Percentiles rank a stretch among this genome's conserved stretches.
phyloP scores from a whole-genome alignment of 2,888 invertebrate species.

The Aspidiotus destructor region DNA sequence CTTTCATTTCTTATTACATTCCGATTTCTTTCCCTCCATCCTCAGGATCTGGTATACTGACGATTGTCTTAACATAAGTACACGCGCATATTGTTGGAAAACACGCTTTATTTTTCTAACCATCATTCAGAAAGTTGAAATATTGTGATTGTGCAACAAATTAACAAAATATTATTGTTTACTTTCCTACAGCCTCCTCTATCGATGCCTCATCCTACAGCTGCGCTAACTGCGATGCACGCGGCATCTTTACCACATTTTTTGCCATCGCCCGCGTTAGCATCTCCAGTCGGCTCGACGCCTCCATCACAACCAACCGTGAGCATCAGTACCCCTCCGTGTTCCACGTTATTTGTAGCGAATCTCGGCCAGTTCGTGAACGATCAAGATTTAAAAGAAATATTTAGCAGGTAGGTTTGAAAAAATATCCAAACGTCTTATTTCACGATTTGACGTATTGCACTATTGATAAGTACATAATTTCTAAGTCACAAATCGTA shows the following conservation, averaged over 20 bases:
- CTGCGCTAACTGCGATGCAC: slow-evolving; percentile 57
- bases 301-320: slow-evolving; percentile 53
- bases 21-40: no score
- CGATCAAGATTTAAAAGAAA: slow-evolving; percentile 96
- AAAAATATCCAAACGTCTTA: neutral
- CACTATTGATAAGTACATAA: neutral
- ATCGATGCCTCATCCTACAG: slow-evolving; percentile 54
- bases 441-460: slow-evolving; percentile 6
- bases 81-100: no score
- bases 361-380: slow-evolving; percentile 96
- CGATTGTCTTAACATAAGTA: no score
- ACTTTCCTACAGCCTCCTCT: slow-evolving; percentile 39
- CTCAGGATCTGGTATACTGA: no score
- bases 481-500: no score
- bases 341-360: slow-evolving; percentile 96
- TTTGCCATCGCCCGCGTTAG: slow-evolving; percentile 85
- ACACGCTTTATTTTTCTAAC: no score
- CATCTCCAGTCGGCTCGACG: slow-evolving; percentile 51
- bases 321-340: slow-evolving; percentile 58
- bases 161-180: neutral
- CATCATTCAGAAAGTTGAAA: no score
- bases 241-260: slow-evolving; percentile 65
- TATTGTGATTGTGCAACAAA: no score
- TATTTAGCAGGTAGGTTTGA: slow-evolving; percentile 80
- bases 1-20: no score